Evolutionary conservation across 1,140 invertebrate species (phyloP).

Genomic region (Bombyx mori): ASM3026992v2 NC_085129.1:4884501-4885000

Average conservation of each 20-base stretch:
- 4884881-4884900: slow-evolving; percentile 65
- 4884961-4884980: slow-evolving; percentile 66
- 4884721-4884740: too few species aligned
- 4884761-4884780: slow-evolving; percentile 10
- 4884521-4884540: slow-evolving; percentile 26
- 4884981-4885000: slow-evolving; percentile 66
- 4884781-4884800: slow-evolving; percentile 43
- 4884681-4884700: slow-evolving; percentile 7
- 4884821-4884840: slow-evolving; percentile 56
- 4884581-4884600: slow-evolving; percentile 35
- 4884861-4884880: slow-evolving; percentile 52
- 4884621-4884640: slow-evolving; percentile 25
- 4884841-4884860: slow-evolving; percentile 39
- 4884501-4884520: slow-evolving; percentile 22
- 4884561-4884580: slow-evolving; percentile 27
- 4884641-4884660: slow-evolving; percentile 19
- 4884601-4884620: slow-evolving; percentile 30
- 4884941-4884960: slow-evolving; percentile 67
- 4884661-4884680: slow-evolving; percentile 17
- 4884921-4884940: slow-evolving; percentile 65
- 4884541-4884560: slow-evolving; percentile 34
- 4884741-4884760: background rate
- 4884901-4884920: slow-evolving; percentile 68
- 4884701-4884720: background rate
- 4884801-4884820: slow-evolving; percentile 46